A percentile compares a stretch with the other conserved stretches of the same genome.
phyloP scores from a whole-genome alignment of 2,888 invertebrate species.

The Tachystola acroxantha region DNA sequence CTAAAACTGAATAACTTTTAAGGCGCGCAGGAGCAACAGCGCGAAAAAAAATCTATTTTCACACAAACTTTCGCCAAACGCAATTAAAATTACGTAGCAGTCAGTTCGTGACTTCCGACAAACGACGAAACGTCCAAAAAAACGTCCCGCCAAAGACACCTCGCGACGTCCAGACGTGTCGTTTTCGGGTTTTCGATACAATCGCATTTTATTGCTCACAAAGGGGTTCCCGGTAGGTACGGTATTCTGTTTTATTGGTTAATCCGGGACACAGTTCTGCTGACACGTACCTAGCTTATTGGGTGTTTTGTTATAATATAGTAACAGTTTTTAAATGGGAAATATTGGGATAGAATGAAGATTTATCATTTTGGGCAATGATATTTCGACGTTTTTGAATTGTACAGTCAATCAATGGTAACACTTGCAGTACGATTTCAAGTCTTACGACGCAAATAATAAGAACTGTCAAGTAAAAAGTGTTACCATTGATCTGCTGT shows the following conservation, averaged over 20 bases:
- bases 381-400: neutral
- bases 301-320: no score
- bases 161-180: slow-evolving; percentile 14
- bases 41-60: no score
- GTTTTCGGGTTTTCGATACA: slow-evolving; percentile 14
- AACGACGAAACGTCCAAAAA: slow-evolving; percentile 13
- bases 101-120: slow-evolving; percentile 21
- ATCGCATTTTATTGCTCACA: slow-evolving; percentile 28
- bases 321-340: no score
- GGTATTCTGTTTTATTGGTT: slow-evolving; percentile 19
- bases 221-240: slow-evolving; percentile 21
- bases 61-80: slow-evolving; percentile 7
- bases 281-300: slow-evolving; percentile 26
- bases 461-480: no score
- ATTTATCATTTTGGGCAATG: no score
- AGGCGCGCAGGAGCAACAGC: no score
- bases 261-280: slow-evolving; percentile 18
- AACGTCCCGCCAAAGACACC: slow-evolving; percentile 11
- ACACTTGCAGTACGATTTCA: no score
- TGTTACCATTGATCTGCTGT: no score
- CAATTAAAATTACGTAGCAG: slow-evolving; percentile 5
- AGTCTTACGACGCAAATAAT: no score
- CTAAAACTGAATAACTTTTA: no score
- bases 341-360: no score
- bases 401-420: no score